Base-by-base conservation (phyloP, 2,888 invertebrate genomes). In the Pyrrhia umbra region DNA sequence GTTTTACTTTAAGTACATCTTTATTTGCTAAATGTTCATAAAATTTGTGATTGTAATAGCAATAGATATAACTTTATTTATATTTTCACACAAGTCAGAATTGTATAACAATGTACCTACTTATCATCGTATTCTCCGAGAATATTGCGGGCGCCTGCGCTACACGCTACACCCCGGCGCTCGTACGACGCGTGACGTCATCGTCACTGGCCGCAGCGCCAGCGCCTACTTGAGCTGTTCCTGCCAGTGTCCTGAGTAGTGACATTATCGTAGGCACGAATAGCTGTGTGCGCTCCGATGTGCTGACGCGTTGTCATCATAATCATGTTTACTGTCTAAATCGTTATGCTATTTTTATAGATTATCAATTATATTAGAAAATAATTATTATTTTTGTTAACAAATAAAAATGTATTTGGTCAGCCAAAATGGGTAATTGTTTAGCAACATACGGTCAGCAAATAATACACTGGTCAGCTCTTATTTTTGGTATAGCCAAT, bases 1-100 rank as follows among this genome's bases (percentile, higher is more conserved):
- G 16, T 68, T 69, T 18, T 69, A 71, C 16, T 73, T 55, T 80
- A 76, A 81, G 81, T 77, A 78, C 75, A 78, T 60, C 20, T 67
- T 75, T 64, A 61, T 74, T 61, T 58, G 68, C 77, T 82, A 69
- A 84, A 85, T 85, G 80, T 85, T 83, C 76, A 69, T 80, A 68
- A 78, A 79, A 59, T 37, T 69, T 77, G 68, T 70, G 76, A 73
- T 68, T 65, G 60, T 68, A 75, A 58, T 66, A 75, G 75, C 72
- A 70, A 52, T 57, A 49, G 18, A 52, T 52, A 0, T 16, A 52
- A 49, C 6, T 56, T 45, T 37, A 40, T 54, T 50, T 46, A 15
- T 27, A 15, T 27, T 54, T 37, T 30, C 57, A 13, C 57, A 30
- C n/a, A 8, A 57, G 15, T 43, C 21, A 37, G 13, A 21, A 27